Conservation (phyloP, 2,888 invertebrate genomes). For the Dynastes tityus region DNA sequence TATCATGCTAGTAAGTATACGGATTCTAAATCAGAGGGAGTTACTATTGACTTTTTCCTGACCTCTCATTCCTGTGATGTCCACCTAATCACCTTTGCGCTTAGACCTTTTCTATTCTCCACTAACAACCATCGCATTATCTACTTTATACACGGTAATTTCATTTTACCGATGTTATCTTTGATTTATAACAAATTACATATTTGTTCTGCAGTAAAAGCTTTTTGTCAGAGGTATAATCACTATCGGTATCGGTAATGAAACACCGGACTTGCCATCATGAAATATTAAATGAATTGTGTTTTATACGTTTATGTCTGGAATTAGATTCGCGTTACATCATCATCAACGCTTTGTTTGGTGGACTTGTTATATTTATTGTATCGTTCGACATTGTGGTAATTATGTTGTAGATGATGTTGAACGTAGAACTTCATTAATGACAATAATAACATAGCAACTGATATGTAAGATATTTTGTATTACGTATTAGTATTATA, state of each 20-base stretch:
- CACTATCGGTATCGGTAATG: conserved; percentile 25
- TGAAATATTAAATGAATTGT: conserved; percentile 38
- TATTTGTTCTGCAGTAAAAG: conserved; percentile 60
- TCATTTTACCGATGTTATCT: conserved; percentile 66
- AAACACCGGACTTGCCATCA: conserved; percentile 2
- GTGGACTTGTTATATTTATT: neutral
- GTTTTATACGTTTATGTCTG: conserved; percentile 16
- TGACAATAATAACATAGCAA: too few species aligned
- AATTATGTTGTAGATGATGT: conserved; percentile 1
- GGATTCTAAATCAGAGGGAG: conserved; percentile 31
- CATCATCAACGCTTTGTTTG: conserved; percentile 24
- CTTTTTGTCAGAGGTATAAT: conserved; percentile 53
- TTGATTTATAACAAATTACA: conserved; percentile 67
- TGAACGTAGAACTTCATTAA: too few species aligned
- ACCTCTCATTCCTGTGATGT: neutral
- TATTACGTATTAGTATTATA: too few species aligned
- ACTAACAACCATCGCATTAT: conserved; percentile 47
- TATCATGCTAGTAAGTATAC: conserved; percentile 25
- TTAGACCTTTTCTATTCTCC: conserved; percentile 21
- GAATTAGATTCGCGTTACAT: conserved; percentile 10
- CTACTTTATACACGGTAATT: conserved; percentile 59
- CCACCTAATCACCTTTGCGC: conserved; percentile 27
- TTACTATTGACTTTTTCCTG: conserved; percentile 23
- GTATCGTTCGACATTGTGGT: neutral
- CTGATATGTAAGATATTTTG: too few species aligned